Evolutionary conservation across 2,113 vertebrate species (phyloP), one percentile per base, ranked within the genome.

Genomic region (Platichthys flesus): DNA sequence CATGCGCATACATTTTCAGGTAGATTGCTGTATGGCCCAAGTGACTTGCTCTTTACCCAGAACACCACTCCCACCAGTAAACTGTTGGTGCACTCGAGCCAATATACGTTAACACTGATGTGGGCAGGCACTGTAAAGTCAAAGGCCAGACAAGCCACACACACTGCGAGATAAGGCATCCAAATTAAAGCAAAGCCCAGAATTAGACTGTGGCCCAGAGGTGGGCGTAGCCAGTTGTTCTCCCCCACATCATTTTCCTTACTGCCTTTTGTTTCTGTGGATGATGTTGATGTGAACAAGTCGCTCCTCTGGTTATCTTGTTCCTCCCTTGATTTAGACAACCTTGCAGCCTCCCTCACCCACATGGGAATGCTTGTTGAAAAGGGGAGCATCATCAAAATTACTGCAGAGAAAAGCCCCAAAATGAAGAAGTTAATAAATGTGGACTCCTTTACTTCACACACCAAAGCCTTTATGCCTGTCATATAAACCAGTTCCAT

Each of bases 81-180:
- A 78, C 94, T 94, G 79, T 94, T 93, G 56, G 66, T 70, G 49
- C 94, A 94, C 78, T 94, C 90, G 31, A 93, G 24, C 93, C 92
- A 95, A 9, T 94, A 72, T 5, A 93, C 51, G 67, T 94, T 95
- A 5, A 95, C 71, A 1, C 42, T 81, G 15, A 92, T 67, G 28
- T 94, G 91, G 9, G 94, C 60, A 5, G 94, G 94, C 16, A 93
- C 31, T 2, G 40, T 21, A 3, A 90, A 61, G 52, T 67, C 75
- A 6, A 90, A 45, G 20, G 85, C 2, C 7, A 58, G 2, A 57
- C 86, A 90, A 18, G 4, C 2, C 4, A 74, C 24, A 16, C 79
- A 80, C 23, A 92, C 20, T 0, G 66, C 0, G 5, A 95, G 76
- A 59, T 91, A 95, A 8, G 93, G 89, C 31, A 81, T 76, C 94